Evolutionary conservation across 2,888 invertebrate genomes (phyloP).

Genomic region (Lysandra coridon): DNA sequence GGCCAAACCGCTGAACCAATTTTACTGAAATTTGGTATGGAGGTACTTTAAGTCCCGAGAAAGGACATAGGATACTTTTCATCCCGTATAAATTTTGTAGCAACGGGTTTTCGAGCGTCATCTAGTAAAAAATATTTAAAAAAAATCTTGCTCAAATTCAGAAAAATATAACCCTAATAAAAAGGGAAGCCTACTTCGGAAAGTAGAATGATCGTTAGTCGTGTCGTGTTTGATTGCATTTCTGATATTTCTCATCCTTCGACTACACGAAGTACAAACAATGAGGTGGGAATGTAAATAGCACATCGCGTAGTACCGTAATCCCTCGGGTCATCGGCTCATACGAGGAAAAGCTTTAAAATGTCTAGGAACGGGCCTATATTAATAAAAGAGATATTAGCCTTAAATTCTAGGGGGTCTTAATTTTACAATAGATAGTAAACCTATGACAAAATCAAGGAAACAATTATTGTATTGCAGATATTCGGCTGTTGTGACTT

Average conservation of each 20-base stretch:
- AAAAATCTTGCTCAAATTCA: background rate
- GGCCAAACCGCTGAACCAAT: no score
- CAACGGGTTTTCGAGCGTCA: no score
- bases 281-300: slow-evolving; percentile 55
- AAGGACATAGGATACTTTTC: no score
- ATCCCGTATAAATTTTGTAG: no score
- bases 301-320: slow-evolving; percentile 62
- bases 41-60: no score
- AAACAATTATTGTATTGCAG: no score
- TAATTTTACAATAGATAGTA: slow-evolving; percentile 32
- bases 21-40: no score
- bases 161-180: background rate
- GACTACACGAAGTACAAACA: slow-evolving; percentile 47
- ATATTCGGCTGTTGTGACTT: no score
- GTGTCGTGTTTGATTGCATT: slow-evolving; percentile 44
- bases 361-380: slow-evolving; percentile 38
- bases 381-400: slow-evolving; percentile 5
- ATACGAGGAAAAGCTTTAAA: slow-evolving; percentile 64
- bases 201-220: slow-evolving; percentile 38
- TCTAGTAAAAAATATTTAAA: background rate
- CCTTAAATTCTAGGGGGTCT: slow-evolving; percentile 36
- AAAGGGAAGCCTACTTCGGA: background rate
- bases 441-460: no score
- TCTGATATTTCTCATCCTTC: slow-evolving; percentile 48
- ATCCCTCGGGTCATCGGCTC: slow-evolving; percentile 70